These are phyloP conservation scores for Micronycteris hirsuta DNA, from an alignment of 2,113 vertebrate genomes.

Conservation along the genomic window DNA sequence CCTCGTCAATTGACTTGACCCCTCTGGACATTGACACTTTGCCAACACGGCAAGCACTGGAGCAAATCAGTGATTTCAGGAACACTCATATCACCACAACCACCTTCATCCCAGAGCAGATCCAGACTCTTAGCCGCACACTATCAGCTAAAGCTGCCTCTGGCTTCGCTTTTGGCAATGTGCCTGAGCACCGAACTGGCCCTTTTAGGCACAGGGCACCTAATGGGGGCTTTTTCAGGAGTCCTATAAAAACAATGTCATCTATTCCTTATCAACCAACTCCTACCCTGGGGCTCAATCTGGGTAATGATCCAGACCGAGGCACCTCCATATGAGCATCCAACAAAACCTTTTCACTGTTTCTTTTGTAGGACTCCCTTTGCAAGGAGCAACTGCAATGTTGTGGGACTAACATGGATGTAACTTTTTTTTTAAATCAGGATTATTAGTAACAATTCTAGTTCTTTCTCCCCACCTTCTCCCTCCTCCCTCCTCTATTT, in stretches of 20 bases:
- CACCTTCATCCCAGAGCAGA: constrained; percentile 99
- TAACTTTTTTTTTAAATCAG: constrained; percentile 78
- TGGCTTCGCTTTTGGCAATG: constrained; percentile 93
- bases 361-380: constrained; percentile 84
- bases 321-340: constrained; percentile 96
- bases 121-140: constrained; percentile 99
- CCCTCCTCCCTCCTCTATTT: constrained; percentile 54
- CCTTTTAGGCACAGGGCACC: constrained; percentile 98
- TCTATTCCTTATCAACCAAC: constrained; percentile 98
- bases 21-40: constrained; percentile 98
- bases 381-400: constrained; percentile 84
- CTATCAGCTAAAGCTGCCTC: constrained; percentile 97
- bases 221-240: constrained; percentile 98
- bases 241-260: constrained; percentile 99
- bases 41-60: constrained; percentile 96
- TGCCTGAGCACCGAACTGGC: constrained; percentile 97
- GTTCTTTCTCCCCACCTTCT: constrained; percentile 72
- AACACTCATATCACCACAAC: constrained; percentile 99
- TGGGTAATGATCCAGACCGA: constrained; percentile 96
- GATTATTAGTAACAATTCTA: constrained; percentile 81
- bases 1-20: constrained; percentile 98
- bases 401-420: constrained; percentile 89
- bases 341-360: constrained; percentile 77
- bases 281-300: constrained; percentile 96
- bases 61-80: constrained; percentile 99